phyloP scores from a whole-genome alignment of 1,140 invertebrate genomes.

The Drosophila persimilis region DNA sequence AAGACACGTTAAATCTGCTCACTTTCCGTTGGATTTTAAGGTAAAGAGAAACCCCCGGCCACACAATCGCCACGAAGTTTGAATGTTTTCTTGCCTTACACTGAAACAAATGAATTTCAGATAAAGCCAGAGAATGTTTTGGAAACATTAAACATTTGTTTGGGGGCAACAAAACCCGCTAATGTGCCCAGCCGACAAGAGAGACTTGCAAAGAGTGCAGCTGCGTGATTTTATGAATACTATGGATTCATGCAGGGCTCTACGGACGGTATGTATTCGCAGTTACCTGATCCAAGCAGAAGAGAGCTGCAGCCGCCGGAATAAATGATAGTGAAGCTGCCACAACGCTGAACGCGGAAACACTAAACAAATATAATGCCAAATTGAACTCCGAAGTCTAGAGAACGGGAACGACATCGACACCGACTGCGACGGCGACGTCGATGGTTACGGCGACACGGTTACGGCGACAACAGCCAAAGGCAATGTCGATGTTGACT shows the following conservation, averaged over 20 bases:
- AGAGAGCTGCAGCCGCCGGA: constrained; percentile 16
- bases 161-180: no score
- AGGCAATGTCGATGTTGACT: constrained; percentile 20
- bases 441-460: not conserved
- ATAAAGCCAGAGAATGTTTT: no score
- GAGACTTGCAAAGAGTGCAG: not conserved
- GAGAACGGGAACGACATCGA: not conserved
- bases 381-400: constrained; percentile 36
- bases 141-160: no score
- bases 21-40: not conserved
- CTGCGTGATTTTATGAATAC: not conserved
- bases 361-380: constrained; percentile 52
- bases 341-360: constrained; percentile 63
- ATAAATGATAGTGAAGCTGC: constrained; percentile 34
- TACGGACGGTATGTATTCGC: no score
- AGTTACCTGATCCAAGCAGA: constrained; percentile 4
- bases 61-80: no score
- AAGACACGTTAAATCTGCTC: no score
- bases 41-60: no score
- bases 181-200: no score
- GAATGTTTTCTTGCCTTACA: no score
- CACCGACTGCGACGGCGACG: constrained; percentile 20
- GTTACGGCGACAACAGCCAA: constrained; percentile 1
- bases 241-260: no score
- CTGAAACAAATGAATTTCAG: no score